Percentiles rank a stretch among this genome's conserved stretches.
Evolutionary conservation across 1,140 invertebrate species (phyloP).

Genomic region (Centruroides sculpturatus): DNA sequence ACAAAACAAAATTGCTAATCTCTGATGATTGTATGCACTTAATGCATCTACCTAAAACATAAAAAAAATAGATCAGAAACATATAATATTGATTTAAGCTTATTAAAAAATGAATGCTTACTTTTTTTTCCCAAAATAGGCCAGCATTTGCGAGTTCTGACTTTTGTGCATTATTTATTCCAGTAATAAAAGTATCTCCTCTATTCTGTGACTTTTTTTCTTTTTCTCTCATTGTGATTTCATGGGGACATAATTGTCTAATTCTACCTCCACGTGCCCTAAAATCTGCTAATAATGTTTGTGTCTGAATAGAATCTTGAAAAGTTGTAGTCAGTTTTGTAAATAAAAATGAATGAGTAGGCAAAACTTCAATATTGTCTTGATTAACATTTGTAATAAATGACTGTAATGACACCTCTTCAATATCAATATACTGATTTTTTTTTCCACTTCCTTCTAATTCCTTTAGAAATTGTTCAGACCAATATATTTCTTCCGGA

Average conservation of each 20-base stretch:
- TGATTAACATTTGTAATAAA: conserved; percentile 6
- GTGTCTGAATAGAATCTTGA: not conserved
- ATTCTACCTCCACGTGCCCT: conserved; percentile 67
- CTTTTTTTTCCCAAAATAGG: conserved; percentile 16
- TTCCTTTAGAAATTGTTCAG: conserved; percentile 31
- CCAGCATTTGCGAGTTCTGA: conserved; percentile 7
- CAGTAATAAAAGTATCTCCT: not conserved
- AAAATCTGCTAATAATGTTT: conserved; percentile 63
- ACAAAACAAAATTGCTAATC: conserved; percentile 76
- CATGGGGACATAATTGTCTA: conserved; percentile 20
- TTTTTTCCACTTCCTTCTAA: conserved; percentile 12
- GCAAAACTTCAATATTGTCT: conserved; percentile 13
- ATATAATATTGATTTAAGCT: not conserved
- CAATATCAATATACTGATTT: not conserved
- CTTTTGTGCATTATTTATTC: not conserved
- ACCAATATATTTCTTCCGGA: conserved; percentile 62
- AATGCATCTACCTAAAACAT: conserved; percentile 50
- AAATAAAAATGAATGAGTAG: conserved; percentile 53
- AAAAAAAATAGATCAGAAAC: conserved; percentile 2
- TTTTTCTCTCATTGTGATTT: conserved; percentile 10
- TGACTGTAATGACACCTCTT: not conserved
- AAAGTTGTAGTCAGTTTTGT: conserved; percentile 49
- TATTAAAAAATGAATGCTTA: not conserved
- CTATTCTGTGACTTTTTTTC: conserved; percentile 4
- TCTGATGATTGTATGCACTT: conserved; percentile 73